phyloP scores from a whole-genome alignment of 2,113 vertebrate genomes.

The Pterocles orientalis region DNA sequence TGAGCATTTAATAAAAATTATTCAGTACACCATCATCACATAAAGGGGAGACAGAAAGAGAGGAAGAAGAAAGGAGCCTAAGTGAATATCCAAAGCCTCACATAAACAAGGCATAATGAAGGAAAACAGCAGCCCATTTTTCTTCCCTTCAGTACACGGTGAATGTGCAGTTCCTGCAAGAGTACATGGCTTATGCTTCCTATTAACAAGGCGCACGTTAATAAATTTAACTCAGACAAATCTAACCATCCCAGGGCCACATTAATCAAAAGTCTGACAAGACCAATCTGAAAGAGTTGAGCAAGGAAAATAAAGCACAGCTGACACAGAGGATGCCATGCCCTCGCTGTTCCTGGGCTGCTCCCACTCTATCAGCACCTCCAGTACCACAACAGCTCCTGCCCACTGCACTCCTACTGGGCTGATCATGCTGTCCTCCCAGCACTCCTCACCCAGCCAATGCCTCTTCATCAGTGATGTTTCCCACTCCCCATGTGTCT shows the following conservation, averaged over 20 bases:
- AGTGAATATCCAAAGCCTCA: neutral
- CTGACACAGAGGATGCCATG: neutral
- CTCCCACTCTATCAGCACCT: neutral
- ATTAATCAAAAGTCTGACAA: constrained; percentile 46
- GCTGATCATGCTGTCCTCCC: neutral
- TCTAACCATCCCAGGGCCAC: neutral
- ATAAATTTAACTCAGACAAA: constrained; percentile 38
- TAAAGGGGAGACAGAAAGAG: neutral
- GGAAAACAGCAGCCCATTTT: constrained; percentile 44
- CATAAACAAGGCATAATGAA: constrained; percentile 29
- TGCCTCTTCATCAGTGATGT: neutral
- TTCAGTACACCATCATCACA: neutral
- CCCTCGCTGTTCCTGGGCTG: neutral
- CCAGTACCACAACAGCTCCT: neutral
- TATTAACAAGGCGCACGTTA: neutral
- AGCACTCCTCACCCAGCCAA: neutral
- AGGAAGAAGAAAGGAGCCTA: neutral
- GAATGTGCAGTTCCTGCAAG: neutral
- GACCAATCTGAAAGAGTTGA: constrained; percentile 11
- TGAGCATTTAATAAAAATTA: neutral
- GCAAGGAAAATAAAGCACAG: neutral
- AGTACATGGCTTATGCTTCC: neutral
- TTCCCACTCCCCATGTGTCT: neutral
- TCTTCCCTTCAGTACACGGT: constrained; percentile 4
- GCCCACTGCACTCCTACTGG: neutral